phyloP scores from a whole-genome alignment of 2,797 vertebrate species.

The Brachyalestes nurse region DNA sequence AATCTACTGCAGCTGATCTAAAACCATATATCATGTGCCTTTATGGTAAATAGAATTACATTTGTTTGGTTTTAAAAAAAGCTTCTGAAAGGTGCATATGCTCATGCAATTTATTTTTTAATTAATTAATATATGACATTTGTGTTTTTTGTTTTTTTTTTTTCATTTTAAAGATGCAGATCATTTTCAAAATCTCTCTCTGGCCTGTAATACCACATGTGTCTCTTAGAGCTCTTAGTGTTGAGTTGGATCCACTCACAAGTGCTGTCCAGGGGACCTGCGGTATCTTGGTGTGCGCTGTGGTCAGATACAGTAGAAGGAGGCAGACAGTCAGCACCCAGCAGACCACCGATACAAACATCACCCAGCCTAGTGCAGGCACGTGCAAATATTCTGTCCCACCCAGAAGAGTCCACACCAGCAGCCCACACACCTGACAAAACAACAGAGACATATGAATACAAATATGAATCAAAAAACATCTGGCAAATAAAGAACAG shows the following conservation, averaged over 20 bases:
- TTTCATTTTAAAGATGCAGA: not conserved
- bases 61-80: not conserved
- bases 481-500: not conserved
- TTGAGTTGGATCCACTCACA: conserved; percentile 68
- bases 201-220: not conserved
- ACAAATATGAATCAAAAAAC: not conserved
- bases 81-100: no score
- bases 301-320: conserved; percentile 87
- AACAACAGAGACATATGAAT: conserved; percentile 3
- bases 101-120: no score
- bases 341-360: conserved; percentile 88
- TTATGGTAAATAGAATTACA: not conserved
- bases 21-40: not conserved
- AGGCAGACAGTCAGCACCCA: conserved; percentile 89
- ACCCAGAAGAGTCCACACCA: conserved; percentile 91
- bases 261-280: conserved; percentile 87
- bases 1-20: not conserved
- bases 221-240: not conserved
- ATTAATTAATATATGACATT: not conserved
- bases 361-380: conserved; percentile 88
- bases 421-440: conserved; percentile 84
- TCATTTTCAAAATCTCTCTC: not conserved
- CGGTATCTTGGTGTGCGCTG: conserved; percentile 83
- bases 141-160: no score
- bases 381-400: conserved; percentile 87